Percentiles rank a stretch among this genome's conserved stretches.
These are phyloP conservation scores for Lycopodina hypogea DNA, from an alignment of 37 sponge, comb jelly and placozoan species.

Conservation along the genomic window DNA sequence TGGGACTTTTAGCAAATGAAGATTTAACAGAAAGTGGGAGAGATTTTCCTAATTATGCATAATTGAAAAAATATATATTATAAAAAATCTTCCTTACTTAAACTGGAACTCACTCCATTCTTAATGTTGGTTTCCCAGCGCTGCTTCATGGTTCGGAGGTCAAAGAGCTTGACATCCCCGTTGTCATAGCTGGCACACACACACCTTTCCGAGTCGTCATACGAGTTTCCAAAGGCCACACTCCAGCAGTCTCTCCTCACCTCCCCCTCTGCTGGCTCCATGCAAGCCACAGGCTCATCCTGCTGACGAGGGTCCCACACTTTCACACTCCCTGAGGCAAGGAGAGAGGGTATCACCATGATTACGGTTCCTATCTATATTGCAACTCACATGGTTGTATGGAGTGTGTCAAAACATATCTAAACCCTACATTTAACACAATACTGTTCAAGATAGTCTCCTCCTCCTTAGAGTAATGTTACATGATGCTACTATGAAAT, in stretches of 20 bases:
- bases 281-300: constrained; percentile 88
- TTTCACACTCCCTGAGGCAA: constrained; percentile 90
- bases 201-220: constrained; percentile 85
- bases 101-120: constrained; percentile 86
- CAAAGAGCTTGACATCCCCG: constrained; percentile 98
- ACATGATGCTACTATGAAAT: too few relatives aligned
- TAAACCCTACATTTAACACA: too few relatives aligned
- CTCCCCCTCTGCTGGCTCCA: constrained; percentile 96
- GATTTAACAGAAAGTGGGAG: too few relatives aligned
- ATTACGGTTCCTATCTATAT: too few relatives aligned
- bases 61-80: too few relatives aligned
- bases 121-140: constrained; percentile 98
- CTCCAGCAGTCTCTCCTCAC: constrained; percentile 96
- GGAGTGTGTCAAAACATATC: too few relatives aligned
- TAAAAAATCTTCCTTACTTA: too few relatives aligned
- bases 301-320: constrained; percentile 98
- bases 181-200: constrained; percentile 99
- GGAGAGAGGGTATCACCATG: background rate
- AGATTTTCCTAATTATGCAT: too few relatives aligned
- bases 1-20: too few relatives aligned
- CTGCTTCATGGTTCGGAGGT: constrained; percentile 89
- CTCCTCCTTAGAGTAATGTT: too few relatives aligned
- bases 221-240: constrained; percentile 95
- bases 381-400: too few relatives aligned
- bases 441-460: too few relatives aligned